Evolutionary conservation across 2,797 vertebrate genomes (phyloP), one percentile per base, ranked within the genome.

Genomic region (Eremophila alpestris): DNA sequence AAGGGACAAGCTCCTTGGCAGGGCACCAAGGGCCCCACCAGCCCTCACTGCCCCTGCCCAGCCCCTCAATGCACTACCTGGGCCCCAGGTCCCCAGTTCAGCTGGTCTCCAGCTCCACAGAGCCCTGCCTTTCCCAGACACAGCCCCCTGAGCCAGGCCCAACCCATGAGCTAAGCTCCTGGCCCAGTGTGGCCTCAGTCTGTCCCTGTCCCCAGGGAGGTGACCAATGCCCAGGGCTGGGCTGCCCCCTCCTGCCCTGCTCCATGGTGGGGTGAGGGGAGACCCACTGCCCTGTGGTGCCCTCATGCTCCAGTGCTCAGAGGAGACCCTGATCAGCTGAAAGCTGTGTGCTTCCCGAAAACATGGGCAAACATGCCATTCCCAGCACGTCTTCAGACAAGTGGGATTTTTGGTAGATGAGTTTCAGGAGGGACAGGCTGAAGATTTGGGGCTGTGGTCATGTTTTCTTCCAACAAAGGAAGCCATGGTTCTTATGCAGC

Each of bases 141-240:
- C 8, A n/a, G 15, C 3, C 5, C 11, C 9, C 5, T 0, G 0
- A 13, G 24, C 45, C 32, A 49, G 51, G 12, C 55, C 13, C 8
- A 48, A 1, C 4, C 36, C 1, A 0, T 4, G 12, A 43, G 29
- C 15, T 49, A 43, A 62, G 4, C 5, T 27, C 30, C 41, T 7
- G 2, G 21, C 19, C 7, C 48, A 86, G 36, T 11, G 15, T 4
- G 2, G 14, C 11, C 7, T 38, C 60, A 64, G 32, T 55, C 38
- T 45, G 34, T 43, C 41, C 13, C 30, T 2, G 1, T 68, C 13
- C 23, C 45, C 40, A 41, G 0, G 7, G 11, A 55, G 17, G 23
- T 60, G 49, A 15, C 16, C 0, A 0, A 30, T 27, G 36, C 32
- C 26, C 13, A 45, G 16, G 30, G 15, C 29, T 48, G 22, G 24